Conservation (phyloP, 2,113 vertebrate genomes). For the Otus sunia region DNA sequence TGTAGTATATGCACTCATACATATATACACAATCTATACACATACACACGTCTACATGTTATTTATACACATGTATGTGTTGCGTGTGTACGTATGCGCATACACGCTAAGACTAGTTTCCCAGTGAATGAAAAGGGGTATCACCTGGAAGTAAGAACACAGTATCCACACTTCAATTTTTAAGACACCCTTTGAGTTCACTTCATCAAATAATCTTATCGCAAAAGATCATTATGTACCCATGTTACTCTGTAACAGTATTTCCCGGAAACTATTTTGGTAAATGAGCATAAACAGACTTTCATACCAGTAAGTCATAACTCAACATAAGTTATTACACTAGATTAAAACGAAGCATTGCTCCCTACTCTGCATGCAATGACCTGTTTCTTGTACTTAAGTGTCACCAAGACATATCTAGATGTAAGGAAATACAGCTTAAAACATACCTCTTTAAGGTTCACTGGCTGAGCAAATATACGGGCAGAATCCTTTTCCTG, state of each 20-base stretch:
- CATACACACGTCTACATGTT: neutral
- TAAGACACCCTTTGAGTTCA: neutral
- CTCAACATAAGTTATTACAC: neutral
- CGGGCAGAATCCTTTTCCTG: constrained; percentile 92
- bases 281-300: neutral
- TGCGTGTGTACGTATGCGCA: fast-evolving
- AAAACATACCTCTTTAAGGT: constrained; percentile 85
- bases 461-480: constrained; percentile 94
- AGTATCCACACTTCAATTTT: neutral
- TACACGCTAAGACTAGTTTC: neutral
- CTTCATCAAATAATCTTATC: neutral
- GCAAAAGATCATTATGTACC: neutral
- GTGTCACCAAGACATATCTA: neutral
- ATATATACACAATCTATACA: neutral
- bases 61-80: neutral
- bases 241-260: neutral
- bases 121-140: neutral
- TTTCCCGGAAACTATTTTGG: neutral
- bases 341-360: neutral
- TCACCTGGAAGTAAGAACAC: neutral
- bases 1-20: neutral
- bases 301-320: neutral
- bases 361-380: neutral
- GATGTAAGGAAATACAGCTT: neutral
- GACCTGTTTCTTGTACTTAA: neutral